Evolutionary conservation across 2,797 vertebrate species (phyloP).

Genomic region (Chrosomus eos): DNA sequence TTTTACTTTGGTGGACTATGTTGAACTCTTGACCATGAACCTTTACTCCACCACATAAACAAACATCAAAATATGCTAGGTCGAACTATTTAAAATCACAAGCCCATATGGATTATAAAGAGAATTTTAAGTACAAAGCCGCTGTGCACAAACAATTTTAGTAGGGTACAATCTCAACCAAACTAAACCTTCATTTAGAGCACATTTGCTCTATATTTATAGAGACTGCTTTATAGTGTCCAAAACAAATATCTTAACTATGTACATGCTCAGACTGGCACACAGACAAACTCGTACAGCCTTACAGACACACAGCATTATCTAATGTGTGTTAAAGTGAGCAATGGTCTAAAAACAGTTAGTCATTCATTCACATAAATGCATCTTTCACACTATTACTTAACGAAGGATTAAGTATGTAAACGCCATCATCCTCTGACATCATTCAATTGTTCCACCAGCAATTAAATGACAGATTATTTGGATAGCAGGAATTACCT

Average conservation of each 20-base stretch:
- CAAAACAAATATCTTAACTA: neutral
- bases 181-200: neutral
- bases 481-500: neutral
- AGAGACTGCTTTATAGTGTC: neutral
- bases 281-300: neutral
- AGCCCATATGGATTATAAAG: neutral
- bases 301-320: neutral
- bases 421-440: neutral
- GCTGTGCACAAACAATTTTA: neutral
- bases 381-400: conserved; percentile 2
- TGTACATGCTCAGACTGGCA: conserved; percentile 6
- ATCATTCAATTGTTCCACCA: neutral
- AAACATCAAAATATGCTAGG: neutral
- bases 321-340: neutral
- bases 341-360: neutral
- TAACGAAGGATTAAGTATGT: neutral
- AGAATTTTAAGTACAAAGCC: neutral
- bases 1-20: neutral
- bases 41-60: neutral
- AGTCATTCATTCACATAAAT: neutral
- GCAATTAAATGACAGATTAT: neutral
- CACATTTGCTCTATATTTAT: too few relatives aligned
- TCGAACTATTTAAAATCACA: neutral
- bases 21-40: neutral
- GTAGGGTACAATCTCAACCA: neutral